These are phyloP conservation scores for Myripristis murdjan DNA, from an alignment of 2,797 vertebrate genomes.

Conservation along the genomic window DNA sequence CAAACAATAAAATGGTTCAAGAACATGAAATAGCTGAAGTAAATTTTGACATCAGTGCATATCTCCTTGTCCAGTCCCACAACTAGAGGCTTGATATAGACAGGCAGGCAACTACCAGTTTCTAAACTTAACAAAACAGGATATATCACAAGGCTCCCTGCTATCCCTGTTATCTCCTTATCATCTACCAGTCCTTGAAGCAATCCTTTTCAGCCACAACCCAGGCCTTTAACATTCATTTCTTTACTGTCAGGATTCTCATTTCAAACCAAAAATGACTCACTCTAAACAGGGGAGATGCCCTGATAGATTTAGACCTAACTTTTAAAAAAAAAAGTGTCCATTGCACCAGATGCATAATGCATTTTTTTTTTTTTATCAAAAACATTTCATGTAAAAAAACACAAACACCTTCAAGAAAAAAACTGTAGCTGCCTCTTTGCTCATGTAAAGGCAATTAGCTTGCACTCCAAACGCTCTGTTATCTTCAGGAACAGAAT, in stretches of 20 bases:
- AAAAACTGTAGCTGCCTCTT: not conserved
- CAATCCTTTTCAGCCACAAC: not conserved
- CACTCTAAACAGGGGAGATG: conserved; percentile 7
- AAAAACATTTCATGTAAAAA: not conserved
- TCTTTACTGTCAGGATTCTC: not conserved
- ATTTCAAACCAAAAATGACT: conserved; percentile 61
- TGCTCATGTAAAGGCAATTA: not conserved
- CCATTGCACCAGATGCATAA: conserved; percentile 38
- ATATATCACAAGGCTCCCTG: not conserved
- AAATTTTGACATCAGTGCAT: conserved; percentile 11
- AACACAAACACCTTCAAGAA: not conserved
- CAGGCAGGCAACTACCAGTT: not conserved
- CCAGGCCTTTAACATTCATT: not conserved
- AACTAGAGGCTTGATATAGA: not conserved
- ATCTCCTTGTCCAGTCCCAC: conserved; percentile 2
- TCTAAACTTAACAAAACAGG: not conserved
- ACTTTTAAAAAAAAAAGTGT: conserved; percentile 4
- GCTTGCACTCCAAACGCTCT: not conserved
- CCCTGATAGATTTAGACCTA: conserved; percentile 8
- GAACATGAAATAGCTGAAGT: conserved; percentile 1
- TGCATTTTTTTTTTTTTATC: not conserved
- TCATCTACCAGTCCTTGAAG: not conserved
- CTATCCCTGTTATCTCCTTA: not conserved
- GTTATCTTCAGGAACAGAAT: not conserved
- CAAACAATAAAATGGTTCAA: conserved; percentile 3